Evolutionary conservation across 2,888 invertebrate genomes (phyloP), one percentile per base, ranked within the genome.

Genomic region (Oscheius myriophilus): DNA sequence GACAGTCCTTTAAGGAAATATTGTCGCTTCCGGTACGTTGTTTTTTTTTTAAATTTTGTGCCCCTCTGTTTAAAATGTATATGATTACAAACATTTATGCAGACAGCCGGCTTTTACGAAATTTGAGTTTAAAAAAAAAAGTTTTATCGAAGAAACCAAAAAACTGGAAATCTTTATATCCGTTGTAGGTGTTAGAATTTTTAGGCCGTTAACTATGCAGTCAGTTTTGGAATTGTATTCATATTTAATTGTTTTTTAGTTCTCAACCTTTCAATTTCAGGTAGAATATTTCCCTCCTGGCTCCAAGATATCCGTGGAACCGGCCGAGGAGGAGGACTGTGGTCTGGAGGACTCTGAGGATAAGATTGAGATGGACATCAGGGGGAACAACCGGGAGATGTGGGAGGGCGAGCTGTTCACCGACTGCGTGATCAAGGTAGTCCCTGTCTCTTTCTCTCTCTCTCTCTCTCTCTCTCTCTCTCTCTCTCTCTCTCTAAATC

Each of bases 341-440:
- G 49, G 53, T 6, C 41, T 69, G n/a, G 82, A 79, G 21, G 75
- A 77, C 23, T 49, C 42, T 0, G 78, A 78, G 25, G 78, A 76
- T n/a, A 67, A 69, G 43, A 61, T 66, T 0, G 79, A 77, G 52
- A 52, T 73, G n/a, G 55, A 43, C 42, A 70, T 78, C 43, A 69
- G 78, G 7, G 51, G 65, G 6, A 73, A 61, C 53, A 78, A 76
- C 51, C 61, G 73, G 52, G 75, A 75, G n/a, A 82, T 84, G 82
- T 78, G 79, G 74, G 78, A 83, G 45, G 69, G 69, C 16, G 81
- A 83, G 53, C 67, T 81, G 1, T 83, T 84, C 65, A 76, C 81
- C 2, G 84, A 84, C 63, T 83, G 82, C 54, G 68, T 64, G 12
- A 85, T 85, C 45, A 79, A 82, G 69, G 82, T 82, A 51, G 12